A percentile compares a stretch with the other conserved stretches of the same genome.
phyloP scores from a whole-genome alignment of 2,797 vertebrate species.

The Schizopygopsis pylzovi region DNA sequence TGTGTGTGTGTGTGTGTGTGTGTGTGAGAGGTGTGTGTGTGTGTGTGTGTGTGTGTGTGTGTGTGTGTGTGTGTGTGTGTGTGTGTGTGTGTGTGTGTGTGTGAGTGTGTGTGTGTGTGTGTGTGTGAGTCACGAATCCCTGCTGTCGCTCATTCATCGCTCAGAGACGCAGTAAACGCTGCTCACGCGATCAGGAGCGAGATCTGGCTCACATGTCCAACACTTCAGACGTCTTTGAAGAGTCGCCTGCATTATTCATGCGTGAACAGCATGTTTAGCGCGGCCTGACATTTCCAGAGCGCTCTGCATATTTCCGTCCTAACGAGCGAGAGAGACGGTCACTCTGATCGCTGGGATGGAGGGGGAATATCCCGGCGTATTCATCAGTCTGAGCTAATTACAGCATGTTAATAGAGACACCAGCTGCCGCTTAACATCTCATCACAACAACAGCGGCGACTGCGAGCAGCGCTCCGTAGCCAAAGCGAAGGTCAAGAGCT shows the following conservation, averaged over 20 bases:
- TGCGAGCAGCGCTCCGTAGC: neutral
- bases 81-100: too few relatives aligned
- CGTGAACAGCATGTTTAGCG: constrained; percentile 59
- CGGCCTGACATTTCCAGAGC: constrained; percentile 65
- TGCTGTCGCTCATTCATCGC: neutral
- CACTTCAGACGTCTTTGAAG: constrained; percentile 59
- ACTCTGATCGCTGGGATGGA: constrained; percentile 62
- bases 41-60: too few relatives aligned
- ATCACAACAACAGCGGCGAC: constrained; percentile 60
- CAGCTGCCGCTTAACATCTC: constrained; percentile 70
- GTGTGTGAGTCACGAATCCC: neutral
- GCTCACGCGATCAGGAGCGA: neutral
- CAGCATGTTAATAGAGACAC: constrained; percentile 69
- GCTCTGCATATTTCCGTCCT: constrained; percentile 62
- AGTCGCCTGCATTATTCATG: constrained; percentile 47
- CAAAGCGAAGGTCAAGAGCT: constrained; percentile 8
- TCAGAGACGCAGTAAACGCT: neutral
- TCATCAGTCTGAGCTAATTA: constrained; percentile 72
- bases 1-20: too few relatives aligned
- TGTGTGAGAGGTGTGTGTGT: too few relatives aligned
- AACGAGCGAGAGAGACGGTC: constrained; percentile 60
- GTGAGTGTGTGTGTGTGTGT: too few relatives aligned
- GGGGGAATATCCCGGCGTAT: constrained; percentile 48
- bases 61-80: too few relatives aligned
- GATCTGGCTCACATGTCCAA: constrained; percentile 48